Base-by-base conservation (phyloP, 2,797 vertebrate genomes). In the Eidolon dupreanum region DNA sequence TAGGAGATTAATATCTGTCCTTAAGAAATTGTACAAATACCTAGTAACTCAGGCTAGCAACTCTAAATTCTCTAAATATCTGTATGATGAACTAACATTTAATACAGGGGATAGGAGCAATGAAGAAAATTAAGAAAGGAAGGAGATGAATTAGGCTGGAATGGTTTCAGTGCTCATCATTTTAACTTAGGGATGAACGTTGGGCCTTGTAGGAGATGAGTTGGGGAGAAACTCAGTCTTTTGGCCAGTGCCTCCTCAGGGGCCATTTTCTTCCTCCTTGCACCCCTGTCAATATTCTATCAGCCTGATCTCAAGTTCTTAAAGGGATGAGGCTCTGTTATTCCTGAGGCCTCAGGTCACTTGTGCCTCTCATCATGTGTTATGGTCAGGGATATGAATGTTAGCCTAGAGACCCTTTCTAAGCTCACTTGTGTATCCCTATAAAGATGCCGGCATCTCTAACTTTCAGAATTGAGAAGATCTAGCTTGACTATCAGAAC, bases 401-500 rank as follows among this genome's bases (percentile, higher is more conserved):
- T 49, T 28, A 33, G 65, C 43, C 26, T 46, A 1, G 1, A 57
- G 68, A 53, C 49, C 28, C 57, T 92, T 6, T 26, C n/a, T 24
- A 71, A 24, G 41, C 49, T 20, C 16, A 8, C 65, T 51, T n/a
- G 26, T 20, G 5, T 31, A 26, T 68, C 90, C 43, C 70, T 78
- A 3, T 31, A 41, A 70, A 82, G 49, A 55, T 8, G n/a, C 41
- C 9, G 36, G 57, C 41, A 36, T n/a, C 38, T 82, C 5, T 36
- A 36, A 65, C 36, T 91, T 93, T 94, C 41, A 66, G 49, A 89
- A 81, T 46, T 89, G 90, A 83, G 92, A 86, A 70, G 85, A 63
- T 82, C 38, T 28, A 84, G 90, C 84, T 94, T 78, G 78, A 63
- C 66, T 63, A 73, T 68, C 63, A 97, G 83, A 96, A 96, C 93